Base-by-base conservation (phyloP, 2,888 invertebrate genomes). In the Standfussiana lucernea region DNA sequence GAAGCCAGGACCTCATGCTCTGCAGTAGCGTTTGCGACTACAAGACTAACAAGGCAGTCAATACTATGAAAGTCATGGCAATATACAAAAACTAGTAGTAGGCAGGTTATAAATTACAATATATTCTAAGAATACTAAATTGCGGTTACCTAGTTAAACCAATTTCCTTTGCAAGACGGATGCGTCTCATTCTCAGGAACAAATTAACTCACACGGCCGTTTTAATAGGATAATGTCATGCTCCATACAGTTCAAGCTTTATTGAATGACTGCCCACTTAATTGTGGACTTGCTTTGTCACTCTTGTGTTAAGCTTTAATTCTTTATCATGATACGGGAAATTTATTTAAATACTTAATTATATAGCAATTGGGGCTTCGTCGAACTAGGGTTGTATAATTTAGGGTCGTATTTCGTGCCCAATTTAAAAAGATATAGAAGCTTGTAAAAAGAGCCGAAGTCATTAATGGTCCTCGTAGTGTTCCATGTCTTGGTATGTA, bases 221-320 rank as follows among this genome's bases (percentile, higher is more conserved):
- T 90, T 90, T 93, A 93, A 94, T 92, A 90, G 93, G 93, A 94
- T 95, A 94, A 95, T 94, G 92, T 93, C 92, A 90, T 88, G 90
- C 92, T 91, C 94, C 93, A 92, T 91, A 91, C 94, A 92, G 91
- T 93, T 92, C 91, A 89, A 91, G 90, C 89, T 92, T 92, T 92
- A 95, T 94, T 94, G 92, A 91, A 92, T 93, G 91, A 93, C 90
- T 80, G 83, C 84, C 89, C 91, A 85, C 91, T 92, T 94, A 94
- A 94, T 94, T 94, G 91, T 87, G 89, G 88, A 80, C 83, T 89
- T 92, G 91, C 90, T 88, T 91, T 86, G 89, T 82, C 84, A 82
- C 84, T 89, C 75, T 50, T 68, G 59, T 47, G 61, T 73, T 75
- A 74, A 64, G 59, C 47, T 84, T 66, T 53, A 80, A 65, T 83